Evolutionary conservation across 2,113 vertebrate genomes (phyloP), one percentile per base, ranked within the genome.

Genomic region (Haplotaxodon microlepis): DNA sequence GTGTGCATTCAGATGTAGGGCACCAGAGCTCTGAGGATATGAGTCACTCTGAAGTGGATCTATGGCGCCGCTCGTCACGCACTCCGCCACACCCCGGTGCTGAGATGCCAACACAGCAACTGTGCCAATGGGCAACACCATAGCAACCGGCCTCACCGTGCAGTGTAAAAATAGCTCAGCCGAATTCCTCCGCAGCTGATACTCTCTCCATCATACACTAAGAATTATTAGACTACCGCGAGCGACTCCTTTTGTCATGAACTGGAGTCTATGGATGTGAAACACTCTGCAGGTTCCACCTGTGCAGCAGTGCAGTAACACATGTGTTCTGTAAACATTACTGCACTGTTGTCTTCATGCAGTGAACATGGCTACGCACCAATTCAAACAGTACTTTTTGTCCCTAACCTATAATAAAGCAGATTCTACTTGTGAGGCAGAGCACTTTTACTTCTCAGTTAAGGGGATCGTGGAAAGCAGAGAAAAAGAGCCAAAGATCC

Each of bases 1-100:
- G 88, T 63, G 85, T 61, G 63, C 47, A 24, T 5, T 94, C 88
- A 88, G 91, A 97, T 96, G 93, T 96, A 96, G 94, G 95, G 91
- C 96, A 95, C 92, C 92, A 61, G 92, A 96, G 93, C 93, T 94
- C 88, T 87, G 91, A 96, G 91, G 93, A 95, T 93, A 94, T 96
- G 95, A 96, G 94, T 97, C 95, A 96, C 90, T 91, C 84, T 86
- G 84, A 93, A 92, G 93, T 93, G 93, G 93, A 94, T 95, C 91
- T 92, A 78, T 88, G 86, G 90, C 19, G 82, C 81, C n/a, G 66
- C 82, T 92, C 86, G 38, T 89, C 89, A 94, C 76, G 86, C 91
- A 92, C 63, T 27, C 81, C 71, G 3, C 86, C 92, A 89, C 88
- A 94, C 89, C 89, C 86, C 54, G 45, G 63, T 54, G 84, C 66